These are phyloP conservation scores for Acrossocheilus fasciatus DNA, from an alignment of 2,797 vertebrate genomes.

Conservation along the genomic window DNA sequence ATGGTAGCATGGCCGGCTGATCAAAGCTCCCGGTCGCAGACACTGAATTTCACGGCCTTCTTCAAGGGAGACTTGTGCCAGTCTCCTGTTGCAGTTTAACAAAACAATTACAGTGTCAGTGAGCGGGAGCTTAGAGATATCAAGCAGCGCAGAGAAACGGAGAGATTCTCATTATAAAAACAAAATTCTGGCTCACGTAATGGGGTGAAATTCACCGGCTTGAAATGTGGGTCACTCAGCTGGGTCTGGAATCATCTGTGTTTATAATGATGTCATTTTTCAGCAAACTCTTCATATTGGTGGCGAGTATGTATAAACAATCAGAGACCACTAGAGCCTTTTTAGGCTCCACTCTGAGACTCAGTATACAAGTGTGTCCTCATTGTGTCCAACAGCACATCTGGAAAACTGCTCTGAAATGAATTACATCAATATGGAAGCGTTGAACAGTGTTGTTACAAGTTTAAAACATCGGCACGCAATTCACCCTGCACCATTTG, in stretches of 20 bases:
- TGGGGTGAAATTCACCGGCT: slow-evolving; percentile 42
- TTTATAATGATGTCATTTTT: slow-evolving; percentile 54
- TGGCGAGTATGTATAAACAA: slow-evolving; percentile 46
- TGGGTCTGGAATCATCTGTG: slow-evolving; percentile 47
- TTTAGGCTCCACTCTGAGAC: slow-evolving; percentile 28
- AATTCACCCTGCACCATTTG: not conserved
- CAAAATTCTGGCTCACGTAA: slow-evolving; percentile 52
- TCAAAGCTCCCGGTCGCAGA: slow-evolving; percentile 37
- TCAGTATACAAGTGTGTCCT: slow-evolving; percentile 33
- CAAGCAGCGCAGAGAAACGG: slow-evolving; percentile 5
- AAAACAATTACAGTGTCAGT: slow-evolving; percentile 51
- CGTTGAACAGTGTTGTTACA: not conserved
- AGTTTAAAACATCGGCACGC: not conserved
- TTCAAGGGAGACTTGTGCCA: slow-evolving; percentile 20
- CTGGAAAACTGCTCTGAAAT: slow-evolving; percentile 15
- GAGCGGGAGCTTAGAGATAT: slow-evolving; percentile 38
- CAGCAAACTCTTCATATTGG: slow-evolving; percentile 16
- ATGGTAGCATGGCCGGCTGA: slow-evolving; percentile 11
- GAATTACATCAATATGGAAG: slow-evolving; percentile 1
- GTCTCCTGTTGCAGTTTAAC: slow-evolving; percentile 41
- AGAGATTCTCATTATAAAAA: slow-evolving; percentile 49
- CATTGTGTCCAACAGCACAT: slow-evolving; percentile 6
- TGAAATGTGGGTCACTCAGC: slow-evolving; percentile 53
- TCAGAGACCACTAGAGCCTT: slow-evolving; percentile 32
- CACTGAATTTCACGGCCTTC: slow-evolving; percentile 33